Evolutionary conservation across 2,797 vertebrate species (phyloP), one percentile per base, ranked within the genome.

Genomic region (Lutjanus campechanus): DNA sequence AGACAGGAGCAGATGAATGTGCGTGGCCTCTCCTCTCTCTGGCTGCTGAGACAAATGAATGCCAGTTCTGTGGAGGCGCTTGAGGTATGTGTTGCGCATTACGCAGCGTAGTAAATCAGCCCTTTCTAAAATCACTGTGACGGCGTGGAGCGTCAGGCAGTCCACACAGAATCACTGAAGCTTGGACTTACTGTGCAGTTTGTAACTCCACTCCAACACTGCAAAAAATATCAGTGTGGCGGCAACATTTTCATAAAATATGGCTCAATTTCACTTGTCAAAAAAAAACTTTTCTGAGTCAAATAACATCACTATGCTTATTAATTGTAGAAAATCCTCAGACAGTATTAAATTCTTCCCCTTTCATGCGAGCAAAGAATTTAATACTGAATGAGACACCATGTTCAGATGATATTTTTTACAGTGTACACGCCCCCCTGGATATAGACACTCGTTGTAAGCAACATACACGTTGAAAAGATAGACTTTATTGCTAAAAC

Each of bases 401-500:
- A 62, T 73, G 79, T 75, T 78, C 66, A 74, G 51, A 29, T 81
- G 69, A 20, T 65, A 47, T 72, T 85, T 79, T 87, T 87, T 83
- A 90, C 84, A 93, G 88, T 82, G 84, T 84, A 89, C 88, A 88
- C 83, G 71, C 86, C 88, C 89, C 82, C 81, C 60, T 63, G 75
- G 62, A 80, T 85, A 86, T 77, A 88, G 83, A 90, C 88, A 85
- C 74, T 85, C 77, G 73, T 79, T 88, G 80, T 85, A 92, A 92
- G 90, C 92, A 92, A 90, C 88, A 92, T 82, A 91, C 93, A 96
- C 95, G 94, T 95, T 95, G 96, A 94, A 96, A 95, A 95, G 95
- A 96, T 94, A 96, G 95, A 94, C 95, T 97, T 97, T 97, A 97
- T 97, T 97, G 96, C 96, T 96, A 96, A 96, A 97, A 96, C 91